Conservation (phyloP, 2,888 invertebrate genomes). For the Caradrina clavipalpis region DNA sequence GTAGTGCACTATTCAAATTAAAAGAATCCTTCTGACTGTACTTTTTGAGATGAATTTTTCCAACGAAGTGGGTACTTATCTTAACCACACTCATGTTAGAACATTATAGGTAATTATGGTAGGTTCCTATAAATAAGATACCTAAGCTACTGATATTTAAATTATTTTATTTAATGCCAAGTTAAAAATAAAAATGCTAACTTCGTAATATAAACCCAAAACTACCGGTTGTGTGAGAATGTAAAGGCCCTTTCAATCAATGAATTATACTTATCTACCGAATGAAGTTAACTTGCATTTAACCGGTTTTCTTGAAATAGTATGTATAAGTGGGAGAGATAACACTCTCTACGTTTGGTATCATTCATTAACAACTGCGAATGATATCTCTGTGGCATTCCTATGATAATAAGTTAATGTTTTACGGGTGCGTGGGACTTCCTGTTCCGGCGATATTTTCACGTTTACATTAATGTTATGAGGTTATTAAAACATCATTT, state of each 20-base stretch:
- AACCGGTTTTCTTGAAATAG: constrained; percentile 34
- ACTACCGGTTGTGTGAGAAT: background rate
- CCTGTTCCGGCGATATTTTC: constrained; percentile 40
- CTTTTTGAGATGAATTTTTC: background rate
- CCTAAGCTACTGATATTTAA: background rate
- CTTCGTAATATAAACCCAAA: constrained; percentile 1
- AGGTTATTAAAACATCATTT: constrained; percentile 7
- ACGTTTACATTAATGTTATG: constrained; percentile 9
- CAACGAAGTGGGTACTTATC: background rate
- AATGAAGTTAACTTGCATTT: constrained; percentile 10
- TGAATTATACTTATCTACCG: background rate
- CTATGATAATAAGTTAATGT: constrained; percentile 62
- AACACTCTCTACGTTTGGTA: constrained; percentile 43
- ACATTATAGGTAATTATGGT: too few species aligned
- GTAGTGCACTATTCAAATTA: background rate
- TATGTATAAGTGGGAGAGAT: constrained; percentile 26
- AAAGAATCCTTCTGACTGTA: background rate
- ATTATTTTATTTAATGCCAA: background rate
- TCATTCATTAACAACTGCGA: constrained; percentile 32
- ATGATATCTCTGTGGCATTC: constrained; percentile 55
- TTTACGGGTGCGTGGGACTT: constrained; percentile 43
- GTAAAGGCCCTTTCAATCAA: constrained; percentile 4
- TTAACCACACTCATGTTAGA: background rate
- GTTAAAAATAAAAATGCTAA: background rate
- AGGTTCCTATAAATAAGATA: background rate